Base-by-base conservation (phyloP, 2,888 invertebrate genomes). In the Piscicola geometra region DNA sequence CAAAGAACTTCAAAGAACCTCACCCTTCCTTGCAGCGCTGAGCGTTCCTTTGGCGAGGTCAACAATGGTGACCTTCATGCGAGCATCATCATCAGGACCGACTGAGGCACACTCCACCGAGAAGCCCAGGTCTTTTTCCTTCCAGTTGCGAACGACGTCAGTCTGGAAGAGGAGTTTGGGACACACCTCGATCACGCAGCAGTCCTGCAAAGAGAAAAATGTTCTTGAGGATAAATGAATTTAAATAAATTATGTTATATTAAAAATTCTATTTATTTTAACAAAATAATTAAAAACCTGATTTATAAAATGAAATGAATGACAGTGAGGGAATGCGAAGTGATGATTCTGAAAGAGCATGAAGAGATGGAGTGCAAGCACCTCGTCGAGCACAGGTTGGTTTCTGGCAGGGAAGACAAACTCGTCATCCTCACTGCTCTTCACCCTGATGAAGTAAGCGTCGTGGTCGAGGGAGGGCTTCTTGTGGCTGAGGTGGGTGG, bases 61-160 rank as follows among this genome's bases (percentile, higher is more conserved):
- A 86, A 94, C 94, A 82, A 97, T 94, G 87, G 95, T 96, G 86
- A 96, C 95, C 87, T 95, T 94, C 69, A 97, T 90, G 86, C 97
- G 96, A 86, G 96, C 96, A 86, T 96, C 96, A 15, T 93, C 91
- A 86, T 95, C 95, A 86, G 96, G 95, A 79, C 94, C 94, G 76
- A 97, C 89, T 87, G 96, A 96, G n/a, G n/a, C n/a, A 1, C 96
- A 96, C 86, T 97, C 97, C 73, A 97, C 95, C 79, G 93, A 94
- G 88, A 97, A 94, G 81, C 97, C 97, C 93, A 96, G 97, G 92
- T 96, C 94, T 86, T 93, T 93, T 82, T 95, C 94, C 82, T 93
- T 88, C 18, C 93, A 92, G 80, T 90, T 91, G 78, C 95, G 89
- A 82, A 92, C 92, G 83, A 97, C 88, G 86, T 96, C 95, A 81